phyloP scores from a whole-genome alignment of 2,113 vertebrate genomes.

The Xiphophorus maculatus region DNA sequence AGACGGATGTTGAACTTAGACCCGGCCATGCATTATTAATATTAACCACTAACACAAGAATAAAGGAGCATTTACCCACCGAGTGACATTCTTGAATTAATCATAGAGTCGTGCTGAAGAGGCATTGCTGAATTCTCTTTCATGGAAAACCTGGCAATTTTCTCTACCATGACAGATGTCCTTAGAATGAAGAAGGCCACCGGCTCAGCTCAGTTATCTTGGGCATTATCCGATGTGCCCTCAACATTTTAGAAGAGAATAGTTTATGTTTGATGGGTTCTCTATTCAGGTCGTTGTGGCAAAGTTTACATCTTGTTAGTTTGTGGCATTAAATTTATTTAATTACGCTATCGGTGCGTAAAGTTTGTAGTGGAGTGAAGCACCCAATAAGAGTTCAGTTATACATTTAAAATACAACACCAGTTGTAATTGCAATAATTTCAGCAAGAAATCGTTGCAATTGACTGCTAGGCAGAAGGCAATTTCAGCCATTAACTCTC shows the following conservation, averaged over 20 bases:
- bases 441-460: background rate
- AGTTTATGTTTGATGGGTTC: constrained; percentile 2
- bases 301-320: background rate
- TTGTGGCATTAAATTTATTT: background rate
- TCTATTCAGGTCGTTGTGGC: constrained; percentile 1
- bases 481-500: background rate
- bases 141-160: constrained; percentile 70
- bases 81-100: constrained; percentile 77
- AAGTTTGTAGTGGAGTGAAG: constrained; percentile 13
- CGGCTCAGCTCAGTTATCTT: constrained; percentile 48
- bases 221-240: constrained; percentile 44
- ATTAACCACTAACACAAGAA: constrained; percentile 72
- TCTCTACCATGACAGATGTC: constrained; percentile 72
- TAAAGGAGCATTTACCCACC: constrained; percentile 78
- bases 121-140: constrained; percentile 59
- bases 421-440: constrained; percentile 30
- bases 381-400: constrained; percentile 12
- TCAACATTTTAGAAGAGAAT: constrained; percentile 61
- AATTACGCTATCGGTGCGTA: background rate
- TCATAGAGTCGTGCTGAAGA: constrained; percentile 68
- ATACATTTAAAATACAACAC: constrained; percentile 20
- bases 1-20: constrained; percentile 72
- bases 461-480: background rate
- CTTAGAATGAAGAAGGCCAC: constrained; percentile 43
- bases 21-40: constrained; percentile 77